Conservation (phyloP, 2,888 invertebrate genomes). For the Euzophera pinguis region DNA sequence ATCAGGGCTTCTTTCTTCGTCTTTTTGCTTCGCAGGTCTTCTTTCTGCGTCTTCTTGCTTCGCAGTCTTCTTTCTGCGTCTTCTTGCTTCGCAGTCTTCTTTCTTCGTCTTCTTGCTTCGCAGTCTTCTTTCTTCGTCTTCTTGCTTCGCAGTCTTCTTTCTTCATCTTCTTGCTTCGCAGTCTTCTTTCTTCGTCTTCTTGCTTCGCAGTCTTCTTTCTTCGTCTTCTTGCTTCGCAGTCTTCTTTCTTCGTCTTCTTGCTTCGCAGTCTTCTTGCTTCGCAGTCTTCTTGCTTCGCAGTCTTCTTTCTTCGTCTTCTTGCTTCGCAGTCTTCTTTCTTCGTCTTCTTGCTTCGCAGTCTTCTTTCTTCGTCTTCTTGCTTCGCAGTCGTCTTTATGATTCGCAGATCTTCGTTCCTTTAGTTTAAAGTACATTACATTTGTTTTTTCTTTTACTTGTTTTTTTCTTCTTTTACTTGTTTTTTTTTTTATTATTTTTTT, state of each 20-base stretch:
- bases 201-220: constrained; percentile 15
- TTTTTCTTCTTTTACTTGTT: background rate
- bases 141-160: background rate
- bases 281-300: background rate
- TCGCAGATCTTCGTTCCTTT: constrained; percentile 16
- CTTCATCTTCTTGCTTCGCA: constrained; percentile 11
- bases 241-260: constrained; percentile 17
- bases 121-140: constrained; percentile 16
- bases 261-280: constrained; percentile 14
- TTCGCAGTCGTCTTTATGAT: constrained; percentile 8
- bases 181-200: constrained; percentile 19
- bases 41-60: constrained; percentile 8
- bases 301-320: constrained; percentile 2
- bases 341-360: background rate
- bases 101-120: constrained; percentile 12
- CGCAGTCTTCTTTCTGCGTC: background rate
- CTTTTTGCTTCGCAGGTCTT: constrained; percentile 8
- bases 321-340: constrained; percentile 7
- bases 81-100: constrained; percentile 13
- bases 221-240: constrained; percentile 1
- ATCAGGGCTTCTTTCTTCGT: background rate
- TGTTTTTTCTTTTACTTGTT: constrained; percentile 15
- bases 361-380: constrained; percentile 14
- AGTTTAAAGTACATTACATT: background rate
- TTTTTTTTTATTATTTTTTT: constrained; percentile 15